Evolutionary conservation across 1,140 invertebrate genomes (phyloP).

Genomic region (Drosophila willistoni): DNA sequence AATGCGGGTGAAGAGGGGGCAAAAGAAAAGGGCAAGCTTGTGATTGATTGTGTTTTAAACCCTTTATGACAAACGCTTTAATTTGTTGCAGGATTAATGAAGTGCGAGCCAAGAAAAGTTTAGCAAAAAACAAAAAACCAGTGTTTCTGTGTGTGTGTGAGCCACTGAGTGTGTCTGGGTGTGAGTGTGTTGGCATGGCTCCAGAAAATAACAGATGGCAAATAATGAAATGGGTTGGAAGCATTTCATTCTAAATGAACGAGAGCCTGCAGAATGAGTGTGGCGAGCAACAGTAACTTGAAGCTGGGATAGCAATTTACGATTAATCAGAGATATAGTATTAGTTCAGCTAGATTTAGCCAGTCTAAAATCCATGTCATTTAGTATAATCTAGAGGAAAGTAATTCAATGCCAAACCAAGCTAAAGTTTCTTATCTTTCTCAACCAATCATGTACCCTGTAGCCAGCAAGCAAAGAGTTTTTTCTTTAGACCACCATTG

Average conservation of each 20-base stretch:
- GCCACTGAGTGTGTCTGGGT: not conserved
- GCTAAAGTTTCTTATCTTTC: too few relatives aligned
- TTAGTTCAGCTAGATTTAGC: not conserved
- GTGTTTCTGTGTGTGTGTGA: constrained; percentile 10
- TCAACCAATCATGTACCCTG: too few relatives aligned
- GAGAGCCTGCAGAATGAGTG: not conserved
- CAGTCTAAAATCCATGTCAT: not conserved
- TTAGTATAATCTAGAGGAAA: not conserved
- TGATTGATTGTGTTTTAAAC: constrained; percentile 76
- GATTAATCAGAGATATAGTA: constrained; percentile 32
- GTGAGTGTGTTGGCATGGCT: constrained; percentile 9
- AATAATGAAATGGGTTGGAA: constrained; percentile 7
- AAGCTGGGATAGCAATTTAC: constrained; percentile 1
- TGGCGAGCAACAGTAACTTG: not conserved
- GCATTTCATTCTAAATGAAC: not conserved
- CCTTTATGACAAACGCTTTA: constrained; percentile 71
- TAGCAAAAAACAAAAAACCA: constrained; percentile 24
- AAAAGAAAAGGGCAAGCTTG: constrained; percentile 31
- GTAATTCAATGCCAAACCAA: not conserved
- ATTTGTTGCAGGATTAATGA: constrained; percentile 73
- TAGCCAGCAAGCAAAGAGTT: too few relatives aligned
- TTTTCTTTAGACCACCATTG: too few relatives aligned
- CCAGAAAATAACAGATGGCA: constrained; percentile 34
- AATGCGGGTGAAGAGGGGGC: not conserved
- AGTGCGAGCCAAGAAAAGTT: constrained; percentile 45